Conservation (phyloP, 2,888 invertebrate species). For the Drosophila affinis region DNA sequence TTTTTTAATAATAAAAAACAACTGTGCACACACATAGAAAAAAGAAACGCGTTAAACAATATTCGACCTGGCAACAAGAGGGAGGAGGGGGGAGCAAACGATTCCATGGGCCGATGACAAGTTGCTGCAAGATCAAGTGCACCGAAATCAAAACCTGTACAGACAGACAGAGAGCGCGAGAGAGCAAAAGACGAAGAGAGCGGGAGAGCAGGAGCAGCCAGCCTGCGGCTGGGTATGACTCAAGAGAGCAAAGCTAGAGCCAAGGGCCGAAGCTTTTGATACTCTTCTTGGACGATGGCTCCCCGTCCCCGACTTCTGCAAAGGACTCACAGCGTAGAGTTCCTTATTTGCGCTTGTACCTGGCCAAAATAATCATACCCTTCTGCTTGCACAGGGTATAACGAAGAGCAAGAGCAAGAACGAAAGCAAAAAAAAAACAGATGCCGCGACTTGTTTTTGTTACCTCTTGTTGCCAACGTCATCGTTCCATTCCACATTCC, state of each 20-base stretch:
- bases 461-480: slow-evolving; percentile 36
- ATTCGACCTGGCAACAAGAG: slow-evolving; percentile 12
- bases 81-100: neutral
- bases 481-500: slow-evolving; percentile 33
- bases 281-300: neutral
- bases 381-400: neutral
- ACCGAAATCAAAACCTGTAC: slow-evolving; percentile 54
- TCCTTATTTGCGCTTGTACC: neutral
- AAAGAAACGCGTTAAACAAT: neutral
- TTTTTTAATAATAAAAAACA: slow-evolving; percentile 20
- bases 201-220: neutral
- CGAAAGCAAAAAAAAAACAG: slow-evolving; percentile 23
- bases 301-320: too few relatives aligned
- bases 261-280: neutral
- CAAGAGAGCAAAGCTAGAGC: neutral
- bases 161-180: neutral
- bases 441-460: slow-evolving; percentile 6
- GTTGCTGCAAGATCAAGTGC: slow-evolving; percentile 48
- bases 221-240: neutral
- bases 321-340: neutral
- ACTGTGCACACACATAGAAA: slow-evolving; percentile 43
- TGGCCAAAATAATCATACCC: neutral
- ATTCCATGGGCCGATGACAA: slow-evolving; percentile 20
- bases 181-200: neutral
- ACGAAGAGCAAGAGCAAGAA: neutral